Percentiles rank a stretch among this genome's conserved stretches.
Evolutionary conservation across 2,797 vertebrate species (phyloP).

Genomic region (Lemur catta): DNA sequence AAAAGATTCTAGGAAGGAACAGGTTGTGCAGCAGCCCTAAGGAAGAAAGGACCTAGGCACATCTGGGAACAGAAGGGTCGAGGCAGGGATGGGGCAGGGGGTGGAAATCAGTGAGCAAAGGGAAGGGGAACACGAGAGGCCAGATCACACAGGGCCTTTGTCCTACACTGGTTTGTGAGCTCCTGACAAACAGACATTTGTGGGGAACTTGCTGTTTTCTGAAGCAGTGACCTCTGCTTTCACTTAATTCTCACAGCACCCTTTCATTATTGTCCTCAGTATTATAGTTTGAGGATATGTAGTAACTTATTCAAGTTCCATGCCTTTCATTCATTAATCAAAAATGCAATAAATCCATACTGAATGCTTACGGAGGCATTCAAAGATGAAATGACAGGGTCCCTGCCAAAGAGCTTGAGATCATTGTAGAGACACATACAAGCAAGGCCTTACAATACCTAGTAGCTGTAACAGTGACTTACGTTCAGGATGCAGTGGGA

Average conservation of each 20-base stretch:
- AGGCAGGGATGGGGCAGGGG: too few relatives aligned
- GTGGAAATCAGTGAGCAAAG: not conserved
- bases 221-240: not conserved
- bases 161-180: too few relatives aligned
- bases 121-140: not conserved
- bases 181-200: not conserved
- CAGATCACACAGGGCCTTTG: fast-evolving
- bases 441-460: not conserved
- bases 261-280: not conserved
- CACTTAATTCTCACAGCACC: not conserved
- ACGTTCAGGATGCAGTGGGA: not conserved
- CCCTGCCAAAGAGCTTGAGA: not conserved
- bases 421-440: not conserved
- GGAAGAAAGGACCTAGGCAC: not conserved
- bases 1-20: not conserved
- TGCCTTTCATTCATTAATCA: not conserved
- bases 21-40: fast-evolving
- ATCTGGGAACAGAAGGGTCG: not conserved
- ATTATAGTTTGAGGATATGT: not conserved
- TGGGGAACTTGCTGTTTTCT: not conserved
- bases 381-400: not conserved
- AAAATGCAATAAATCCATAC: not conserved
- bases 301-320: not conserved
- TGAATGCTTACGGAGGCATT: not conserved
- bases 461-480: not conserved